Conservation (phyloP, 2,113 vertebrate genomes). For the Dolichallabes microphthalmus region DNA sequence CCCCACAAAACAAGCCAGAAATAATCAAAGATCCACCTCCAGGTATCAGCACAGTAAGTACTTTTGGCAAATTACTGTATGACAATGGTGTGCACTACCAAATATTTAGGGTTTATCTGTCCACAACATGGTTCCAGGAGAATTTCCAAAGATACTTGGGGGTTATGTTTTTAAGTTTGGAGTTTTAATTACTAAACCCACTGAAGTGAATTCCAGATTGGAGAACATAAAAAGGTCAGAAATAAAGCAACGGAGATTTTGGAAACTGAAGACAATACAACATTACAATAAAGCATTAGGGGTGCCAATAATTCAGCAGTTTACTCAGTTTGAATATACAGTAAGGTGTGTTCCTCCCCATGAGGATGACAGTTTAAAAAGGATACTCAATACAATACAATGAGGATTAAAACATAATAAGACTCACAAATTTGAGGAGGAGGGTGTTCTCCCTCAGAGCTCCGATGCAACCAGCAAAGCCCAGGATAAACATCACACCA, state of each 20-base stretch:
- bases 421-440: conserved; percentile 87
- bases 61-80: background rate
- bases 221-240: background rate
- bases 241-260: background rate
- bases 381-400: no score
- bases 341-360: background rate
- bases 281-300: background rate
- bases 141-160: background rate
- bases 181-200: background rate
- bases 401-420: no score
- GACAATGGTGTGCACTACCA: background rate
- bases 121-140: background rate
- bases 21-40: background rate
- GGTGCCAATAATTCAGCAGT: background rate
- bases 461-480: conserved; percentile 88
- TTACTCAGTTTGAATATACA: background rate
- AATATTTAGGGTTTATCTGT: background rate
- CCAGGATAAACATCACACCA: conserved; percentile 89
- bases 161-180: background rate
- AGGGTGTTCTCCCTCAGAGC: conserved; percentile 86
- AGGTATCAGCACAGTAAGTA: background rate
- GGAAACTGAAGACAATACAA: background rate
- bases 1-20: background rate
- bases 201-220: background rate
- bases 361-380: background rate